These are phyloP conservation scores for Phainopepla nitens DNA, from an alignment of 2,113 vertebrate genomes.

Conservation along the genomic window DNA sequence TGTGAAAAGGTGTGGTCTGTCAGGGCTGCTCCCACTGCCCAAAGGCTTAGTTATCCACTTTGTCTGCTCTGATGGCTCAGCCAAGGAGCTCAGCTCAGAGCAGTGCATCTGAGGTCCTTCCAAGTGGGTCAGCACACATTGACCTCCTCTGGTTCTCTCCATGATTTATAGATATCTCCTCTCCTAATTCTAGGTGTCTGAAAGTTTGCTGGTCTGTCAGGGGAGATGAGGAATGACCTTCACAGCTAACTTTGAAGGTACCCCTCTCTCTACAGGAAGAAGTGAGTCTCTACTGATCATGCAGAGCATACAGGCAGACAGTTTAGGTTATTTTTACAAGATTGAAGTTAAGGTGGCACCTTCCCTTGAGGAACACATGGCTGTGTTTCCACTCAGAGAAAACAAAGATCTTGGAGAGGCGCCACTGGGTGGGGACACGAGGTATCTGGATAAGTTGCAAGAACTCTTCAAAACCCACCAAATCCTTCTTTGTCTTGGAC, in stretches of 20 bases:
- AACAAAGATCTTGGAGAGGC: fast-evolving
- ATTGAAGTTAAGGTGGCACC: not conserved
- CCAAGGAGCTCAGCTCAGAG: not conserved
- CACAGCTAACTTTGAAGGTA: not conserved
- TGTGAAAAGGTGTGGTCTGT: not conserved
- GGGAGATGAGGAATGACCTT: not conserved
- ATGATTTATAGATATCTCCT: not conserved
- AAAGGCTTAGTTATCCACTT: not conserved
- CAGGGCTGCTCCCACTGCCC: not conserved
- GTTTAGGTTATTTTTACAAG: not conserved
- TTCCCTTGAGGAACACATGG: not conserved
- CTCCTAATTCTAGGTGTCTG: not conserved
- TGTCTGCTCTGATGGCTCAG: not conserved
- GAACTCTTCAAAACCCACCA: not conserved
- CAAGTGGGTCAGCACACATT: not conserved
- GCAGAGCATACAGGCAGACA: not conserved
- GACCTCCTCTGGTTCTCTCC: not conserved
- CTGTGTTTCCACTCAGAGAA: not conserved
- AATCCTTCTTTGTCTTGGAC: not conserved
- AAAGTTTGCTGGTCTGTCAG: not conserved
- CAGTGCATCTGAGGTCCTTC: not conserved
- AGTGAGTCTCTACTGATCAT: not conserved
- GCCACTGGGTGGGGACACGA: fast-evolving
- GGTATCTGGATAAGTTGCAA: not conserved
- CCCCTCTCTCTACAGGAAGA: not conserved